Evolutionary conservation across 37 sponge, comb jelly and placozoan genomes (phyloP).

Genomic region (Bolinopsis microptera): DNA sequence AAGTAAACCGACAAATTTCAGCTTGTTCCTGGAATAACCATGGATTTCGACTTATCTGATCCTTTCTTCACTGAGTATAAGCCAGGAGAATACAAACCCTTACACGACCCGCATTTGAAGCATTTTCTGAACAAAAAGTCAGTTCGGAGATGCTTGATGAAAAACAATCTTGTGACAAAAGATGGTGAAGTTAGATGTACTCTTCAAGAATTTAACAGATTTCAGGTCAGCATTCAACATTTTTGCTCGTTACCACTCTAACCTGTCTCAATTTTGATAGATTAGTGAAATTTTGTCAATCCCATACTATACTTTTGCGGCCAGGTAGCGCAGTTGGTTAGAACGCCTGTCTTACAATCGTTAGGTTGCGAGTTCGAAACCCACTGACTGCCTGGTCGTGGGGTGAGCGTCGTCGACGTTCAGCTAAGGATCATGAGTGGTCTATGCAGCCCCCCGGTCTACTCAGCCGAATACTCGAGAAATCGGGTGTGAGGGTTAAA

Average conservation of each 20-base stretch:
- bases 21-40: slow-evolving; percentile 55
- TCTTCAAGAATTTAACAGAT: slow-evolving; percentile 47
- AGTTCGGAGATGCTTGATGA: slow-evolving; percentile 44
- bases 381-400: too few relatives aligned
- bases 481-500: too few relatives aligned
- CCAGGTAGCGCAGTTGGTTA: too few relatives aligned
- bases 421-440: too few relatives aligned
- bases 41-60: slow-evolving; percentile 49
- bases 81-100: slow-evolving; percentile 37
- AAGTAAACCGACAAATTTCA: too few relatives aligned
- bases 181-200: slow-evolving; percentile 56
- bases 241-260: not conserved
- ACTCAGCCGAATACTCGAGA: too few relatives aligned
- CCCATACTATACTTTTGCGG: not conserved
- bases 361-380: too few relatives aligned
- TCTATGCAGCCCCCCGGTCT: too few relatives aligned
- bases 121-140: slow-evolving; percentile 63
- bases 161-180: slow-evolving; percentile 57
- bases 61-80: slow-evolving; percentile 58
- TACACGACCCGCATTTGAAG: slow-evolving; percentile 45
- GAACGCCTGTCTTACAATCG: too few relatives aligned
- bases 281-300: not conserved
- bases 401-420: too few relatives aligned
- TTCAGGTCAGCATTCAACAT: not conserved
- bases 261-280: not conserved